These are phyloP conservation scores for Caenorhabditis uteleia DNA, from an alignment of 2,888 invertebrate genomes.

Conservation along the genomic window DNA sequence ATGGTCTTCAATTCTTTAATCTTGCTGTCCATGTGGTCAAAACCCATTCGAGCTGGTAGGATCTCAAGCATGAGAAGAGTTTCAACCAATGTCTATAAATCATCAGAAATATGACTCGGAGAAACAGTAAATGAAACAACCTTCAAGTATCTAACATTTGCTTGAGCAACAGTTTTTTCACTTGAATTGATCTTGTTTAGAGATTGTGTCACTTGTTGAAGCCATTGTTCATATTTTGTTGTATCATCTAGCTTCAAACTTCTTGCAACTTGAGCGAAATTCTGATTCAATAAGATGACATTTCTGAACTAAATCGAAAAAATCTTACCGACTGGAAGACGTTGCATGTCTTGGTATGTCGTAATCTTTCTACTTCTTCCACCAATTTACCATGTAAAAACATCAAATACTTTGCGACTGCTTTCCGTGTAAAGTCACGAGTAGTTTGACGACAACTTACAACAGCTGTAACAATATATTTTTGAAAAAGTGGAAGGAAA, in stretches of 20 bases:
- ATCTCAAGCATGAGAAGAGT: constrained; percentile 29
- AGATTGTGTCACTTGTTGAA: constrained; percentile 12
- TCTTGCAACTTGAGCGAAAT: constrained; percentile 9
- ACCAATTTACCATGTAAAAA: constrained; percentile 1
- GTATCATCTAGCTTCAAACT: constrained; percentile 3
- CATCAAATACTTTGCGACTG: neutral
- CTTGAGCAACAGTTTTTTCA: constrained; percentile 12
- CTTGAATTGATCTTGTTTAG: constrained; percentile 20
- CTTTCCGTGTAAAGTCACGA: neutral
- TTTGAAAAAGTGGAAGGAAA: neutral
- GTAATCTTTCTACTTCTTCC: constrained; percentile 12
- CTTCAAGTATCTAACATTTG: constrained; percentile 14
- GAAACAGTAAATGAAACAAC: too few relatives aligned
- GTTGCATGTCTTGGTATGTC: neutral
- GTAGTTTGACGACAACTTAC: constrained; percentile 4
- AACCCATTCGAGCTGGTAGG: constrained; percentile 22
- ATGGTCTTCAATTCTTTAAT: constrained; percentile 1
- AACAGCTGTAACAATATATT: constrained; percentile 12
- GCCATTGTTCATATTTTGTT: neutral
- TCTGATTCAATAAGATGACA: neutral
- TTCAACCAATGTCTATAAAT: constrained; percentile 18
- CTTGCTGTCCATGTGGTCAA: constrained; percentile 6
- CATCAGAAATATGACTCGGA: too few relatives aligned
- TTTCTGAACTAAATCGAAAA: constrained; percentile 1
- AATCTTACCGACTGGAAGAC: neutral